These are phyloP conservation scores for Hemistola chrysoprasaria DNA, from an alignment of 2,888 invertebrate genomes.

Conservation along the genomic window DNA sequence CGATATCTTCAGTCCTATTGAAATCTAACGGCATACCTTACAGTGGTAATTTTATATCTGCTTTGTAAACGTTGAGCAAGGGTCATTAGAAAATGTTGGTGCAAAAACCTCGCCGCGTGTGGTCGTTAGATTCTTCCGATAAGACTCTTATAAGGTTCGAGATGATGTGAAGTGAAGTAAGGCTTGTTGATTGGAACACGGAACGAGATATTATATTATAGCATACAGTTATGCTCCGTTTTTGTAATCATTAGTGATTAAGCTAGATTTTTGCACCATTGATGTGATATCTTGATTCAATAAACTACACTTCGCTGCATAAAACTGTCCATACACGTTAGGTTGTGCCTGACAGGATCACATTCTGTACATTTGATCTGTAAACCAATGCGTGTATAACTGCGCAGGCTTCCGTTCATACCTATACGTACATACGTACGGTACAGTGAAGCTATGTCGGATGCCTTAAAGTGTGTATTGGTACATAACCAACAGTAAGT, in stretches of 20 bases:
- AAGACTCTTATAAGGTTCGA: constrained; percentile 44
- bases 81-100: constrained; percentile 50
- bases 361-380: too few species aligned
- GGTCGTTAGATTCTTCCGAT: constrained; percentile 48
- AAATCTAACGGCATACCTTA: constrained; percentile 61
- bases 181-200: constrained; percentile 38
- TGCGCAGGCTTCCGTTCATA: too few species aligned
- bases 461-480: too few species aligned
- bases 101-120: constrained; percentile 58
- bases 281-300: background rate
- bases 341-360: too few species aligned
- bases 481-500: too few species aligned
- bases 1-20: constrained; percentile 67
- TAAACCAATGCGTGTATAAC: too few species aligned
- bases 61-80: constrained; percentile 38
- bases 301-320: background rate
- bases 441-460: too few species aligned
- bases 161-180: constrained; percentile 37
- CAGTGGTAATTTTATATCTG: constrained; percentile 39
- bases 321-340: too few species aligned
- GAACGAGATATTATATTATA: constrained; percentile 34
- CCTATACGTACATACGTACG: too few species aligned
- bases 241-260: constrained; percentile 19
- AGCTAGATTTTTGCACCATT: constrained; percentile 16
- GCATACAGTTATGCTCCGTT: constrained; percentile 31